phyloP scores from a whole-genome alignment of 2,797 vertebrate genomes.

The Takifugu rubripes region DNA sequence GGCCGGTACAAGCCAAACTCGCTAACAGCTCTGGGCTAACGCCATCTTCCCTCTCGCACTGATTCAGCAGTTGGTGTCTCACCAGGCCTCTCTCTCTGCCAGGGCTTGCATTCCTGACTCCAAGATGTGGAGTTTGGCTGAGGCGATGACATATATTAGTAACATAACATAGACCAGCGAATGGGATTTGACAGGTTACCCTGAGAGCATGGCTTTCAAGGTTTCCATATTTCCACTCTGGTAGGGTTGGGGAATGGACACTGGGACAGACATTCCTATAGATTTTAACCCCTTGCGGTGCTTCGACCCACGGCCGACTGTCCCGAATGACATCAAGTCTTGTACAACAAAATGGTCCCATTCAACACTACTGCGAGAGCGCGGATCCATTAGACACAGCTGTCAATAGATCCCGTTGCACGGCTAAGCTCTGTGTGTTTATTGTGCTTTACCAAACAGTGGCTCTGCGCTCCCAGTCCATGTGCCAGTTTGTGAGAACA shows the following conservation, averaged over 20 bases:
- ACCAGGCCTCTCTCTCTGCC: conserved; percentile 65
- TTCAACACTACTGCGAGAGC: conserved; percentile 34
- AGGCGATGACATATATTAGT: conserved; percentile 77
- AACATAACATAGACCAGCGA: conserved; percentile 73
- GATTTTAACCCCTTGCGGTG: conserved; percentile 59
- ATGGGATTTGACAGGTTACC: conserved; percentile 78
- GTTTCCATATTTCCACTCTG: conserved; percentile 76
- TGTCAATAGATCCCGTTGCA: conserved; percentile 65
- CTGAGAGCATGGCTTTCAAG: conserved; percentile 74
- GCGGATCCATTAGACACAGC: conserved; percentile 67
- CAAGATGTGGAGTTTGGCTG: conserved; percentile 75
- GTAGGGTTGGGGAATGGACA: conserved; percentile 51
- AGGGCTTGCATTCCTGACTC: conserved; percentile 74
- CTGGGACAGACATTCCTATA: conserved; percentile 57
- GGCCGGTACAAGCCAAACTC: conserved; percentile 46
- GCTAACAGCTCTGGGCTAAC: conserved; percentile 60
- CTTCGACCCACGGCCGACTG: conserved; percentile 22
- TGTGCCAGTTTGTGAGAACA: conserved; percentile 39
- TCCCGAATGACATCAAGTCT: conserved; percentile 61
- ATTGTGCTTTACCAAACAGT: conserved; percentile 69
- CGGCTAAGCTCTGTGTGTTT: conserved; percentile 52
- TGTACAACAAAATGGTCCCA: conserved; percentile 59
- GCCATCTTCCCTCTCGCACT: conserved; percentile 50
- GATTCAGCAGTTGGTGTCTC: conserved; percentile 73
- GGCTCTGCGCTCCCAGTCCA: conserved; percentile 41